phyloP scores from a whole-genome alignment of 2,797 vertebrate species.

The Rhinogobio ventralis region DNA sequence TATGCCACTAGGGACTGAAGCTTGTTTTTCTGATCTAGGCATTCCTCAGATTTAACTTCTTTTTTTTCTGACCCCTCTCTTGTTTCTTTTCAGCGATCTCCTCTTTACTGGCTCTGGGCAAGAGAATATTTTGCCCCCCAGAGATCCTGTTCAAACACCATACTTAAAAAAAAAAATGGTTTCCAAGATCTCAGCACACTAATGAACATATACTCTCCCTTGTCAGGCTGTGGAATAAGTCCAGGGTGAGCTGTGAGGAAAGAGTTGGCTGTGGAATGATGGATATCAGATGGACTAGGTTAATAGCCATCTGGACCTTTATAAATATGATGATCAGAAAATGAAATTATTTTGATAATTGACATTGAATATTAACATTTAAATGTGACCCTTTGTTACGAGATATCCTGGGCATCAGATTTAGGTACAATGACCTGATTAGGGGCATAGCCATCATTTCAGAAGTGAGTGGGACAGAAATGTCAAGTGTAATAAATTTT shows the following conservation, averaged over 20 bases:
- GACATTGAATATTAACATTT: neutral
- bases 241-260: constrained; percentile 49
- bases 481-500: neutral
- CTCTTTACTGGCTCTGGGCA: constrained; percentile 67
- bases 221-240: constrained; percentile 73
- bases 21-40: constrained; percentile 25
- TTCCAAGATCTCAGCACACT: constrained; percentile 67
- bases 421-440: neutral
- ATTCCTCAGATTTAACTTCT: constrained; percentile 59
- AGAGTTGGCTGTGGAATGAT: constrained; percentile 36
- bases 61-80: constrained; percentile 50
- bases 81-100: constrained; percentile 47
- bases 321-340: constrained; percentile 28
- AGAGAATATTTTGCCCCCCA: constrained; percentile 60
- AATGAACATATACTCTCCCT: constrained; percentile 77
- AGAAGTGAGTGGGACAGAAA: neutral
- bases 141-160: constrained; percentile 65
- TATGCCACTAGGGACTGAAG: neutral
- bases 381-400: neutral
- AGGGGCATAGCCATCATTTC: neutral
- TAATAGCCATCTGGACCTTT: constrained; percentile 54
- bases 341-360: constrained; percentile 25
- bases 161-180: constrained; percentile 66
- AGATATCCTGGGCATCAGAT: neutral
- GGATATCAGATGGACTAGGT: constrained; percentile 55